Evolutionary conservation across 2,888 invertebrate species (phyloP), one percentile per base, ranked within the genome.

Genomic region (Sminthurinus aureus): DNA sequence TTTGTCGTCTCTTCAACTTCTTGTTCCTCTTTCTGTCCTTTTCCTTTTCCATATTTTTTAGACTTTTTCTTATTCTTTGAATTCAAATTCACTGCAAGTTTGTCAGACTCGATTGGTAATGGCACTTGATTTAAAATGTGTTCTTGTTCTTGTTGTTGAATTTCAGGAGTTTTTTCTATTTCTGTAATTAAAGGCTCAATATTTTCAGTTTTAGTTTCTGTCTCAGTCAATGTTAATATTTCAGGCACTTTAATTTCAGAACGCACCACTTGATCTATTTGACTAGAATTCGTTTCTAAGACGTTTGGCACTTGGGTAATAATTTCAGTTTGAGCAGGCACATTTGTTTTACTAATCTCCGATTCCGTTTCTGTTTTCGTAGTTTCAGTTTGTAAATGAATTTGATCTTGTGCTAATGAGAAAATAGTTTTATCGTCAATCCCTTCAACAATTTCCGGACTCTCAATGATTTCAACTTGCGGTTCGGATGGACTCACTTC

Each of bases 401-500:
- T 58, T 58, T 18, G 15, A 15, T 58, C 58, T 58, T 58, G 2
- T 15, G 9, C 13, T 58, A 58, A 13, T 6, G 58, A 58, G 58
- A 18, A 18, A 11, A 58, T 15, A 58, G 18, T 58, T 15, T 58
- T 58, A 15, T 13, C 15, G 58, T 58, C 18, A 15, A 15, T 18
- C 2, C 18, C 15, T 18, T 58, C 58, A 2, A 58, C 18, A 18
- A 58, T 58, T 58, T 58, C 58, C 1, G 71, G 71, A 24, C 22
- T 71, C 15, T 71, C 71, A 71, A 71, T 71, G 15, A 13, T 71
- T 24, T 71, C 24, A 71, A 71, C 26, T 24, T 71, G 26, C 9
- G 71, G 26, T 24, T 71, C 71, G 1, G 24, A 26, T 71, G 71
- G 26, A 71, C 71, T 71, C 24, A 71, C 71, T 26, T 71, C 71